Conservation (phyloP, 2,888 invertebrate genomes). For the Hypsopygia costalis region DNA sequence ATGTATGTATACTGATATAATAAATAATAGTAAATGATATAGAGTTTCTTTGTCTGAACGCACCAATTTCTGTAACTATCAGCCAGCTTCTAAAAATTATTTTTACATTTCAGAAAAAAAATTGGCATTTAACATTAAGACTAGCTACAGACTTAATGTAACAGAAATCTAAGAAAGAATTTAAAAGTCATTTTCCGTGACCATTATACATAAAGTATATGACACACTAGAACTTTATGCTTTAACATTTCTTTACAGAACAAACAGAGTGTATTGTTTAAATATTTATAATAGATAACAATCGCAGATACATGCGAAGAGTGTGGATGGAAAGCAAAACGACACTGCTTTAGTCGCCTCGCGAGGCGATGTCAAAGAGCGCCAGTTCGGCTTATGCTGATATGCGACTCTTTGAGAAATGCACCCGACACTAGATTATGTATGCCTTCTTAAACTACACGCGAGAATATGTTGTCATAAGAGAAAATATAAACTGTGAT, state of each 20-base stretch:
- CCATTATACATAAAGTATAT: too few relatives aligned
- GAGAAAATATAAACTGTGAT: slow-evolving; percentile 9
- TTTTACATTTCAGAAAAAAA: too few relatives aligned
- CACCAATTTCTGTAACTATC: too few relatives aligned
- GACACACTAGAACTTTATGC: too few relatives aligned
- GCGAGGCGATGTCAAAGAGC: slow-evolving; percentile 47
- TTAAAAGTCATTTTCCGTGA: too few relatives aligned
- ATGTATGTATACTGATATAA: too few relatives aligned
- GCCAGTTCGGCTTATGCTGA: slow-evolving; percentile 50
- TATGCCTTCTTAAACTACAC: slow-evolving; percentile 40
- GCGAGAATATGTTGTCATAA: slow-evolving; percentile 37
- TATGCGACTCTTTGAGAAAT: slow-evolving; percentile 52
- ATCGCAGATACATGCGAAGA: slow-evolving; percentile 32
- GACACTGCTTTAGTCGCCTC: slow-evolving; percentile 43
- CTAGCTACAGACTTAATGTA: too few relatives aligned
- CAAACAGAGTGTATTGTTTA: slow-evolving; percentile 26
- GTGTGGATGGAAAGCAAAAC: slow-evolving; percentile 46
- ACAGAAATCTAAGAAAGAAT: too few relatives aligned
- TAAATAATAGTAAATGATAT: too few relatives aligned
- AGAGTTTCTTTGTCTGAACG: too few relatives aligned
- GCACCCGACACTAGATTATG: slow-evolving; percentile 44
- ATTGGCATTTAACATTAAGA: too few relatives aligned
- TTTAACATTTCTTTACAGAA: slow-evolving; percentile 35
- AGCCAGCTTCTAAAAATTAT: too few relatives aligned
- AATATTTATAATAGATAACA: slow-evolving; percentile 43